Conservation (phyloP, 2,888 invertebrate genomes). For the Pristionchus exspectatus region DNA sequence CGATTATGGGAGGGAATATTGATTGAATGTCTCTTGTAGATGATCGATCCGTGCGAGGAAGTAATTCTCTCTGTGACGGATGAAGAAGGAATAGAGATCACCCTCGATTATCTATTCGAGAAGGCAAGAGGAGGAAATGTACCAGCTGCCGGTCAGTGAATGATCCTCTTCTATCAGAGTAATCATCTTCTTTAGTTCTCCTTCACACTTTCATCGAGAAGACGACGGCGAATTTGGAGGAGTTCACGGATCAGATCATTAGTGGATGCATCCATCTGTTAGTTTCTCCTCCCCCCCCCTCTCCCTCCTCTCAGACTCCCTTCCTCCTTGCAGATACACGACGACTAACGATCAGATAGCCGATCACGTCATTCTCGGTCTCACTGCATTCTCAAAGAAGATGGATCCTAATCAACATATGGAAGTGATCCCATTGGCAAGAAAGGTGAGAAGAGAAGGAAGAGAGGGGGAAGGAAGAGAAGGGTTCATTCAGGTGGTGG, state of each 20-base stretch:
- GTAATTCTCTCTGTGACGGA: constrained; percentile 93
- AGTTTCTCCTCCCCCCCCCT: not conserved
- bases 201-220: constrained; percentile 68
- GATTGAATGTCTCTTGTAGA: constrained; percentile 54
- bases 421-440: constrained; percentile 55
- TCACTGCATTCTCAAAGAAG: constrained; percentile 90
- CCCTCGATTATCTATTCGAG: constrained; percentile 90
- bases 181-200: constrained; percentile 81
- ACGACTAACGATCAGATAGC: constrained; percentile 83
- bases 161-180: not conserved
- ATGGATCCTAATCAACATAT: constrained; percentile 61
- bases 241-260: constrained; percentile 47
- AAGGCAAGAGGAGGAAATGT: constrained; percentile 85
- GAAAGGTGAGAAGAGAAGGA: constrained; percentile 58
- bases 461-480: constrained; percentile 43
- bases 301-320: not conserved
- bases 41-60: constrained; percentile 70
- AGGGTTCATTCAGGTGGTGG: constrained; percentile 13
- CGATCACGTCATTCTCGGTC: constrained; percentile 92
- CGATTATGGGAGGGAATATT: not conserved
- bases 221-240: constrained; percentile 58
- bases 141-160: constrained; percentile 43
- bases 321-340: constrained; percentile 6
- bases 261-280: constrained; percentile 49
- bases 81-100: constrained; percentile 88